A percentile compares a stretch with the other conserved stretches of the same genome.
Conservation (phyloP, 2,888 invertebrate genomes). For the Apamea anceps region DNA sequence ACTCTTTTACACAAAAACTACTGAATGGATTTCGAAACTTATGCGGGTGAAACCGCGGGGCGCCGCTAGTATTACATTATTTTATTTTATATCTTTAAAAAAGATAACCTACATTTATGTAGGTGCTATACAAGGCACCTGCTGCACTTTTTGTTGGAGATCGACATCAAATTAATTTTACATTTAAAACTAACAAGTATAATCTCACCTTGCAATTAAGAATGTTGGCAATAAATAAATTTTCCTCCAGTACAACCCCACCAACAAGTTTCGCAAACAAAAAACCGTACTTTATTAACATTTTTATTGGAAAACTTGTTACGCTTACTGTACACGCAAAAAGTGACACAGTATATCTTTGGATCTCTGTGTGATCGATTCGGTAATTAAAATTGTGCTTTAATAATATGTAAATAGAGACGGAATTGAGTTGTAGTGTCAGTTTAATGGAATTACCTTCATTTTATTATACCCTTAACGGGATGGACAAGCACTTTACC, state of each 20-base stretch:
- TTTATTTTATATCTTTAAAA: background rate
- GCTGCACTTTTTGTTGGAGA: background rate
- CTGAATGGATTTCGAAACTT: too few species aligned
- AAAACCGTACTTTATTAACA: conserved; percentile 62
- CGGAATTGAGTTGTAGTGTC: conserved; percentile 49
- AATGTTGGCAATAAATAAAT: conserved; percentile 59
- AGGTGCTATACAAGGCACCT: conserved; percentile 7
- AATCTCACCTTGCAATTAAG: conserved; percentile 56
- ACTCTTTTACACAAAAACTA: too few species aligned
- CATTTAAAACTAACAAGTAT: conserved; percentile 51
- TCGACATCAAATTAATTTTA: conserved; percentile 43
- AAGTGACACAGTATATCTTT: conserved; percentile 49
- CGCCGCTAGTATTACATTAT: too few species aligned
- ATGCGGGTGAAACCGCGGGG: too few species aligned
- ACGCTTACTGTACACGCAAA: conserved; percentile 56
- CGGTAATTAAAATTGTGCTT: conserved; percentile 47
- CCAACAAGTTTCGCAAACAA: conserved; percentile 55
- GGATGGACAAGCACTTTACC: conserved; percentile 39
- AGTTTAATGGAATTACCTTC: conserved; percentile 39
- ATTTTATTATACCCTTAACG: conserved; percentile 58
- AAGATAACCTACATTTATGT: conserved; percentile 1
- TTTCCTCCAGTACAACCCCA: conserved; percentile 51
- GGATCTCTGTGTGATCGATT: conserved; percentile 39
- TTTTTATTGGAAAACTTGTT: conserved; percentile 69
- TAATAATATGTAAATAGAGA: conserved; percentile 45